Percentiles rank a stretch among this genome's conserved stretches.
phyloP scores from a whole-genome alignment of 2,888 invertebrate genomes.

The Ophonus ardosiacus region DNA sequence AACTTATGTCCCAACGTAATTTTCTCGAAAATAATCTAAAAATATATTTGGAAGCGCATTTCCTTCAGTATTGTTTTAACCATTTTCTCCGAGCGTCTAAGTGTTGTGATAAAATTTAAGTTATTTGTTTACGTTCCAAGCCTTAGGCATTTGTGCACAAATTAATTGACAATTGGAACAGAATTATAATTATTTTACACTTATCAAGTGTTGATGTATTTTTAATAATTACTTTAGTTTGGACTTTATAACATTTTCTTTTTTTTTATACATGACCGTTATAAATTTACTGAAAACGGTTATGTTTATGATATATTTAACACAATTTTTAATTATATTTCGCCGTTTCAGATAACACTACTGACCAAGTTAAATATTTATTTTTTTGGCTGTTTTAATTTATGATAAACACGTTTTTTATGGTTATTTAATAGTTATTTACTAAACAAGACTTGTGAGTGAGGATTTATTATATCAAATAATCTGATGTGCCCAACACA shows the following conservation, averaged over 20 bases:
- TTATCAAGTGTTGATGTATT: constrained; percentile 22
- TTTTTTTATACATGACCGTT: background rate
- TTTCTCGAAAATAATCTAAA: constrained; percentile 34
- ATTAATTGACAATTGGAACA: constrained; percentile 33
- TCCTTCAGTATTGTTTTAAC: background rate
- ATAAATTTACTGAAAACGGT: background rate
- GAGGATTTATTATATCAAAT: no score
- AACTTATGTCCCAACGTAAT: constrained; percentile 15
- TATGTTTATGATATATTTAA: constrained; percentile 11
- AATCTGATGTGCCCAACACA: no score
- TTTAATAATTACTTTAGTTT: background rate
- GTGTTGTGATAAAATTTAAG: constrained; percentile 12
- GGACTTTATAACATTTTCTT: background rate
- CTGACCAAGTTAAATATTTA: background rate
- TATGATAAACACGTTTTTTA: background rate
- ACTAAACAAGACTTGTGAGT: no score
- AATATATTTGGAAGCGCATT: constrained; percentile 18
- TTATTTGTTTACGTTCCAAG: constrained; percentile 14
- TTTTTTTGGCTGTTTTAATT: background rate
- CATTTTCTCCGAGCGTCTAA: background rate
- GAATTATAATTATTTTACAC: constrained; percentile 25
- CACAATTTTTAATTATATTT: background rate
- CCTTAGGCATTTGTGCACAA: constrained; percentile 10
- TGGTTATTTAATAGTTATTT: background rate
- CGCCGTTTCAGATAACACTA: background rate